phyloP scores from a whole-genome alignment of 2,888 invertebrate genomes.

The Euphydryas editha region DNA sequence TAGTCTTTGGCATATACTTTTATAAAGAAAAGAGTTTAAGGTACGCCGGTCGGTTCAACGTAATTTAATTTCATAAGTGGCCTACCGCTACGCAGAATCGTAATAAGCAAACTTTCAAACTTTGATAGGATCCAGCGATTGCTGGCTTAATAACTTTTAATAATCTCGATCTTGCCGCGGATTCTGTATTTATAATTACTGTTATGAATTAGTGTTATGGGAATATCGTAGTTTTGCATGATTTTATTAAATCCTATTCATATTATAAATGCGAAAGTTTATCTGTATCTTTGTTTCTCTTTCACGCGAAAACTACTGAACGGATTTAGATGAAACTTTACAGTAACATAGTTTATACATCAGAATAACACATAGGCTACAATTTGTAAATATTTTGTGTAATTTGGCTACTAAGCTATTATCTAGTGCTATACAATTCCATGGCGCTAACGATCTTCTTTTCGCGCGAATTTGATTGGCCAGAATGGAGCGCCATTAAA shows the following conservation, averaged over 20 bases:
- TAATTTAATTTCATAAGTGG: slow-evolving; percentile 78
- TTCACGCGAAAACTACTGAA: no score
- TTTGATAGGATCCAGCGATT: slow-evolving; percentile 72
- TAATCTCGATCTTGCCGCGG: slow-evolving; percentile 26
- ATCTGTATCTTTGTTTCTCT: no score
- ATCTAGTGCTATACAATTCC: no score
- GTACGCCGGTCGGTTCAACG: slow-evolving; percentile 60
- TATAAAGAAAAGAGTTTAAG: slow-evolving; percentile 62
- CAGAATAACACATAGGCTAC: no score
- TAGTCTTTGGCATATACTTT: slow-evolving; percentile 53
- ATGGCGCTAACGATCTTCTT: no score
- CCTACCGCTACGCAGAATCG: slow-evolving; percentile 64
- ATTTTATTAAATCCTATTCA: neutral
- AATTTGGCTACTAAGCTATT: no score
- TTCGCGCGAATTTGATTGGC: no score
- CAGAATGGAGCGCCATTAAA: no score
- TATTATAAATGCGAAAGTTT: no score
- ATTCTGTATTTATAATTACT: slow-evolving; percentile 11
- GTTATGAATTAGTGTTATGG: slow-evolving; percentile 1
- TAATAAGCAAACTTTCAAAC: slow-evolving; percentile 71
- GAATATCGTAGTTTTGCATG: neutral
- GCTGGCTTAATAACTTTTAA: slow-evolving; percentile 56
- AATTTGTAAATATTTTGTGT: no score
- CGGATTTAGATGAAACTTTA: no score
- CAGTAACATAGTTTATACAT: no score